Conservation (phyloP, 2,888 invertebrate species). For the Megalurothrips usitatus region DNA sequence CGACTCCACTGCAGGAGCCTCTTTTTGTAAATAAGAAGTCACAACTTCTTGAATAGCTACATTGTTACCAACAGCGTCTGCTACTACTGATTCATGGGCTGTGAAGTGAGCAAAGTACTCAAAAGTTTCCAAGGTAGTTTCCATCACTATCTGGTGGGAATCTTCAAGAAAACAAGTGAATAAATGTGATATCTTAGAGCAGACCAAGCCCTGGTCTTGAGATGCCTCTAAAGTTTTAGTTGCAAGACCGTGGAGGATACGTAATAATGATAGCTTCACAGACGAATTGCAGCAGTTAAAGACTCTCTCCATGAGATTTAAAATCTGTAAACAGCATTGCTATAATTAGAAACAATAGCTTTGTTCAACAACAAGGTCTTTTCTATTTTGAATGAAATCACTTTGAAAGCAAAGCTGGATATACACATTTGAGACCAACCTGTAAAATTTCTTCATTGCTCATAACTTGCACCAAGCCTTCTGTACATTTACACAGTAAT, state of each 20-base stretch:
- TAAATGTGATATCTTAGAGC: not conserved
- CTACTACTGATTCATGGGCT: slow-evolving; percentile 33
- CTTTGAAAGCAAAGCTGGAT: not conserved
- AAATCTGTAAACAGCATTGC: not conserved
- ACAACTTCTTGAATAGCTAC: slow-evolving; percentile 14
- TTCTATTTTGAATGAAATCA: not conserved
- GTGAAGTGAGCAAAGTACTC: slow-evolving; percentile 35
- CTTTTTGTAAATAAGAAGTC: slow-evolving; percentile 32
- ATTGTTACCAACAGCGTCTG: slow-evolving; percentile 30
- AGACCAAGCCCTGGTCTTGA: not conserved
- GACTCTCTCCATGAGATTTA: not conserved
- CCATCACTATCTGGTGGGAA: slow-evolving; percentile 29
- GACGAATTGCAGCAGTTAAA: not conserved
- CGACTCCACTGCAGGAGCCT: not conserved
- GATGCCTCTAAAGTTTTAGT: not conserved
- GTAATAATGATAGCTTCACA: not conserved
- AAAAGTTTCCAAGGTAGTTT: slow-evolving; percentile 32
- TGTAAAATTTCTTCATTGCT: not conserved
- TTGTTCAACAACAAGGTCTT: too few relatives aligned
- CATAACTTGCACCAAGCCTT: not conserved
- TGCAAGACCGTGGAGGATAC: not conserved
- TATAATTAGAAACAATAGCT: not conserved
- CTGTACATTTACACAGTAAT: not conserved
- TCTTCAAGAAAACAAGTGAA: slow-evolving; percentile 34
- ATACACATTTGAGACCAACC: not conserved